Conservation (phyloP, 2,797 vertebrate genomes). For the Clarias pachynema region DNA sequence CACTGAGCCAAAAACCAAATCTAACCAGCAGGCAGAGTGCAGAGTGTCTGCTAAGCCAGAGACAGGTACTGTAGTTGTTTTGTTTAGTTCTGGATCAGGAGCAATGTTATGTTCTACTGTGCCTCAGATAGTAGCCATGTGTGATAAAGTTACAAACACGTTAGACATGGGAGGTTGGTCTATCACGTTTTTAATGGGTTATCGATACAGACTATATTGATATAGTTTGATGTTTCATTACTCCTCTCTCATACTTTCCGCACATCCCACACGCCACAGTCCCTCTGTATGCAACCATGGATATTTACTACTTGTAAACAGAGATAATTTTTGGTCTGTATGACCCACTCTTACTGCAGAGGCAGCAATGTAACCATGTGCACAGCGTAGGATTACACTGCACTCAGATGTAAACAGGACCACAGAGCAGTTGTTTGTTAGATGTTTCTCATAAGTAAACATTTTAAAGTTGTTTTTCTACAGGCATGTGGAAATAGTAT, state of each 20-base stretch:
- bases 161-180: not conserved
- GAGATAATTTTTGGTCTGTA: no score
- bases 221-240: no score
- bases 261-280: no score
- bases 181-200: no score
- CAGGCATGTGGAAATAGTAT: not conserved
- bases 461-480: not conserved
- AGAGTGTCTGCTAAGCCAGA: not conserved
- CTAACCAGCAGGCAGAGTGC: not conserved
- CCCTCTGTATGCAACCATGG: no score
- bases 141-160: not conserved
- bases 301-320: no score
- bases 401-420: not conserved
- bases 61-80: not conserved
- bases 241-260: no score
- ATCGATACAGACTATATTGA: no score
- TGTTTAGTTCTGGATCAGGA: not conserved
- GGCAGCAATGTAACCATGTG: not conserved
- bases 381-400: not conserved
- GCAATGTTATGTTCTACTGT: not conserved
- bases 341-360: not conserved
- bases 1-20: not conserved
- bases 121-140: not conserved
- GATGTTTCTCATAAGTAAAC: not conserved
- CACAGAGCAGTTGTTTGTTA: not conserved